Conservation (phyloP, 2,888 invertebrate species). For the Tipula unca region DNA sequence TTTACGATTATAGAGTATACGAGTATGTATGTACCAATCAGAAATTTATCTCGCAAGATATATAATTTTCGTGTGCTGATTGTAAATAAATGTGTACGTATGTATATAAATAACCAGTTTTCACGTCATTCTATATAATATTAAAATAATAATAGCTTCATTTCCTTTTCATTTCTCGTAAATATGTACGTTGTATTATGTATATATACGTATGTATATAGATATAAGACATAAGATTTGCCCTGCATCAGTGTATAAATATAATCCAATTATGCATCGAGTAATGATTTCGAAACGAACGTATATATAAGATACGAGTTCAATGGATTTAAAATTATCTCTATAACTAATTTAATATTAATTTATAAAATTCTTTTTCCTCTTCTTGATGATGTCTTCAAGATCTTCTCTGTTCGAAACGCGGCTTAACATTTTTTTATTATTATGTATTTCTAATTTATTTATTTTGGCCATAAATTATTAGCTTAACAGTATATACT, state of each 20-base stretch:
- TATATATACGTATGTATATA: background rate
- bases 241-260: background rate
- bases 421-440: background rate
- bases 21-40: background rate
- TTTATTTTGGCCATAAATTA: background rate
- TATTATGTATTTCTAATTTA: no score
- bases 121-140: background rate
- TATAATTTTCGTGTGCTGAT: background rate
- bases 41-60: background rate
- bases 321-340: background rate
- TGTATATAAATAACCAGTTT: background rate
- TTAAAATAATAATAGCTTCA: background rate
- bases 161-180: background rate
- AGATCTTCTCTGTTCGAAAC: background rate
- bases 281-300: background rate
- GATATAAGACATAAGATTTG: background rate
- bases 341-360: background rate
- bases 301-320: background rate
- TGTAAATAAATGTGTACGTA: no score
- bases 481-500: background rate
- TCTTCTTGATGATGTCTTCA: background rate
- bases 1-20: background rate
- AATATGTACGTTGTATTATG: no score
- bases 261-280: background rate
- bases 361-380: background rate